Percentiles rank a stretch among this genome's conserved stretches.
phyloP scores from a whole-genome alignment of 2,797 vertebrate species.

The Poecilia picta region DNA sequence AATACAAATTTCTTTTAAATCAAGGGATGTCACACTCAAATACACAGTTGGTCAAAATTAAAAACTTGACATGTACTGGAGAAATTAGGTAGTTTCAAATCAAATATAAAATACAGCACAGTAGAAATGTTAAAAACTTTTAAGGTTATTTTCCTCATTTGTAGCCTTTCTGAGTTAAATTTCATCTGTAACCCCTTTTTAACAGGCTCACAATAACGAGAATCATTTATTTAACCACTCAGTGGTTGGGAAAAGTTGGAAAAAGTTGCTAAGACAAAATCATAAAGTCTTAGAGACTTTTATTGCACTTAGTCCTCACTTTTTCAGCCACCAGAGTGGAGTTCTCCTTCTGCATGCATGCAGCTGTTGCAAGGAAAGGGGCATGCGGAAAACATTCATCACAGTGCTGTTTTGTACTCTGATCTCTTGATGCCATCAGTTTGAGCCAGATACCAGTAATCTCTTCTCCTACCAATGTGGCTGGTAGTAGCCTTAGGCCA shows the following conservation, averaged over 20 bases:
- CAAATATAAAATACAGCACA: neutral
- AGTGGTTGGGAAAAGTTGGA: too few relatives aligned
- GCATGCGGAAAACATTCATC: neutral
- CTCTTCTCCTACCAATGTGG: neutral
- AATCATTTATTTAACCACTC: neutral
- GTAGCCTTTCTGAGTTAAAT: neutral
- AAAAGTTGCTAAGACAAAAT: constrained; percentile 33
- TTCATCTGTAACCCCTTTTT: neutral
- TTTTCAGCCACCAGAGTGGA: constrained; percentile 91
- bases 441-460: neutral
- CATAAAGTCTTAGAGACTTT: constrained; percentile 65
- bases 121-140: neutral
- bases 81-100: neutral
- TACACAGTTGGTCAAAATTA: neutral
- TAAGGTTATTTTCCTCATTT: neutral
- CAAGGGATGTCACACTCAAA: neutral
- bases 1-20: neutral
- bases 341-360: constrained; percentile 91
- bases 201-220: neutral
- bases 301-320: constrained; percentile 80
- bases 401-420: neutral
- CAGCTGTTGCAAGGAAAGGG: constrained; percentile 77
- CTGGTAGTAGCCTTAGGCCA: neutral
- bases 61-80: neutral
- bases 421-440: neutral